Percentiles rank a stretch among this genome's conserved stretches.
Conservation (phyloP, 1,140 invertebrate species). For the Branchinecta lindahli region DNA sequence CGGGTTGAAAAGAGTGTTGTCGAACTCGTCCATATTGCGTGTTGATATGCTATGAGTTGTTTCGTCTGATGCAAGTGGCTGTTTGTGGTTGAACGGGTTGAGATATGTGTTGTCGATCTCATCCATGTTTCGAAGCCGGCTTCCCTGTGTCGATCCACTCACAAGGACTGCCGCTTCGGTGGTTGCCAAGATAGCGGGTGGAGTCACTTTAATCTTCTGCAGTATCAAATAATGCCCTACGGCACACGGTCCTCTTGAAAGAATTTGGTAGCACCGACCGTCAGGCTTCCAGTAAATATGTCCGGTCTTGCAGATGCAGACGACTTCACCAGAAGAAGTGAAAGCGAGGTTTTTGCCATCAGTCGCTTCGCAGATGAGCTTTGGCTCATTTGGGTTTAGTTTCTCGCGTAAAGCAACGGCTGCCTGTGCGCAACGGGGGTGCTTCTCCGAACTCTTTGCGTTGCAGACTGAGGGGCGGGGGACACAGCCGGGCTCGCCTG, state of each 20-base stretch:
- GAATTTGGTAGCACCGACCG: not conserved
- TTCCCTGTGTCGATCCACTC: no score
- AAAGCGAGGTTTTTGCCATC: not conserved
- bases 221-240: not conserved
- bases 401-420: not conserved
- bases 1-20: no score
- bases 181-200: no score
- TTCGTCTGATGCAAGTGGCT: no score
- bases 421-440: not conserved
- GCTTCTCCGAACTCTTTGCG: not conserved
- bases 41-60: no score
- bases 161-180: no score
- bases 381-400: not conserved
- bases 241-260: not conserved
- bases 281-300: not conserved
- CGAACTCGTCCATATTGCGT: no score
- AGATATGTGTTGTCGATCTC: conserved; percentile 1
- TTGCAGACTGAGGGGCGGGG: not conserved
- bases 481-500: not conserved
- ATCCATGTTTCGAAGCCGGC: not conserved
- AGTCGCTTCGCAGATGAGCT: not conserved
- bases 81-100: not conserved
- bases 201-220: no score
- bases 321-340: not conserved
- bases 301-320: not conserved